A percentile compares a stretch with the other conserved stretches of the same genome.
These are phyloP conservation scores for Lacanobia oleracea DNA, from an alignment of 2,888 invertebrate species.

Conservation along the genomic window DNA sequence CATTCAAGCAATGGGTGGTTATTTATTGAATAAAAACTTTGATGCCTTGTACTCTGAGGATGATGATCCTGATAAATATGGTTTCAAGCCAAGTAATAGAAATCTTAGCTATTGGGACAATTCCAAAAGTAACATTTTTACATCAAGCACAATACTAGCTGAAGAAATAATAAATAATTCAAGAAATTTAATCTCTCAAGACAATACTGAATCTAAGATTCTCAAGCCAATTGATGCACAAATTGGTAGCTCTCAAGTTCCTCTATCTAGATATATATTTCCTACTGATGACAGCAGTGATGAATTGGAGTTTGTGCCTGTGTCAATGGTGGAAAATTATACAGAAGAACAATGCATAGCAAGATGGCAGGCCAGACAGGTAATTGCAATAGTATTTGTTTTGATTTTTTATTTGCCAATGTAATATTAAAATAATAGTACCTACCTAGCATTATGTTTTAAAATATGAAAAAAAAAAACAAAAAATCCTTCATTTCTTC, in stretches of 20 bases:
- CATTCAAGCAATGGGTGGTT: conserved; percentile 82
- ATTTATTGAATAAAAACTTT: conserved; percentile 82
- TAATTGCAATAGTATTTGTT: conserved; percentile 62
- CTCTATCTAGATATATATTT: conserved; percentile 28
- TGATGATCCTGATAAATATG: conserved; percentile 73
- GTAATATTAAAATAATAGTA: neutral
- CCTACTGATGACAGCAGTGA: conserved; percentile 62
- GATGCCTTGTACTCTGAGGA: conserved; percentile 79
- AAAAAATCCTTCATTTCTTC: neutral
- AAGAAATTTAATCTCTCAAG: conserved; percentile 68
- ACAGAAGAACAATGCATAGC: conserved; percentile 85
- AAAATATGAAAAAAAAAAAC: neutral
- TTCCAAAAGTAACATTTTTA: conserved; percentile 31
- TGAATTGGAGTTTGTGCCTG: conserved; percentile 65
- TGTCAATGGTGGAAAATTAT: conserved; percentile 74
- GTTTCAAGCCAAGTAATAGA: conserved; percentile 72
- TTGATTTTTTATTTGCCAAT: neutral
- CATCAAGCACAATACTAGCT: conserved; percentile 31
- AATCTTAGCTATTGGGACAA: conserved; percentile 71
- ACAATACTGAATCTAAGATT: conserved; percentile 56
- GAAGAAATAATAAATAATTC: conserved; percentile 4
- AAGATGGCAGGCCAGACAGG: conserved; percentile 92
- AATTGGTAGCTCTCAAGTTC: conserved; percentile 3
- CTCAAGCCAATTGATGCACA: conserved; percentile 34
- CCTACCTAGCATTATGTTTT: neutral